Percentiles rank a stretch among this genome's conserved stretches.
Evolutionary conservation across 2,113 vertebrate genomes (phyloP).

Genomic region (Thamnophis sirtalis): DNA sequence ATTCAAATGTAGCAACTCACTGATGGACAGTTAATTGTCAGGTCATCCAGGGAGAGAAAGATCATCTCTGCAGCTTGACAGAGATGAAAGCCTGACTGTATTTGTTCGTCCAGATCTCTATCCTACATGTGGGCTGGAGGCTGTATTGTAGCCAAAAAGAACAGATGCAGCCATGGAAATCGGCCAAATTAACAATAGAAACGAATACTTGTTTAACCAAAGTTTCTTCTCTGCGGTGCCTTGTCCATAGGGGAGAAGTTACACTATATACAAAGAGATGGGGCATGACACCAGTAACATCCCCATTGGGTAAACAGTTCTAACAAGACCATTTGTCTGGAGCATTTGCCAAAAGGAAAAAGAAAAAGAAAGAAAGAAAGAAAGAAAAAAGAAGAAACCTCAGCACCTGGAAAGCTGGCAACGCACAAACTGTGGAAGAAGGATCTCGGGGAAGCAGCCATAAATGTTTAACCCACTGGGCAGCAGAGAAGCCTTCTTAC

Average conservation of each 20-base stretch:
- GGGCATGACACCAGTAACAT: conserved; percentile 24
- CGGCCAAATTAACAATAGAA: conserved; percentile 54
- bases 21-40: conserved; percentile 45
- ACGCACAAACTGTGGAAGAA: conserved; percentile 35
- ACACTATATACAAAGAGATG: background rate
- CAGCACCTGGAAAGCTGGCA: conserved; percentile 41
- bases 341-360: background rate
- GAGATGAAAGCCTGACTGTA: conserved; percentile 52
- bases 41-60: conserved; percentile 14
- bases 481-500: conserved; percentile 36
- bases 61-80: conserved; percentile 35
- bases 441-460: conserved; percentile 27
- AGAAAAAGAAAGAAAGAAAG: background rate
- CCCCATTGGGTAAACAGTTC: conserved; percentile 23
- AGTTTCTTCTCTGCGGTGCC: conserved; percentile 16
- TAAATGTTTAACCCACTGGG: conserved; percentile 31
- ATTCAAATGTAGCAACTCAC: conserved; percentile 47
- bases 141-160: conserved; percentile 16
- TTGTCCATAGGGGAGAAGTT: conserved; percentile 27
- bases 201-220: conserved; percentile 29
- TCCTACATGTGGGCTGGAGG: conserved; percentile 43
- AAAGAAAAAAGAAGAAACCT: background rate
- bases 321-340: conserved; percentile 33
- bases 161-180: conserved; percentile 46
- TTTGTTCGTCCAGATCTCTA: conserved; percentile 43